Evolutionary conservation across 2,888 invertebrate genomes (phyloP), one percentile per base, ranked within the genome.

Genomic region (Lobophora halterata): DNA sequence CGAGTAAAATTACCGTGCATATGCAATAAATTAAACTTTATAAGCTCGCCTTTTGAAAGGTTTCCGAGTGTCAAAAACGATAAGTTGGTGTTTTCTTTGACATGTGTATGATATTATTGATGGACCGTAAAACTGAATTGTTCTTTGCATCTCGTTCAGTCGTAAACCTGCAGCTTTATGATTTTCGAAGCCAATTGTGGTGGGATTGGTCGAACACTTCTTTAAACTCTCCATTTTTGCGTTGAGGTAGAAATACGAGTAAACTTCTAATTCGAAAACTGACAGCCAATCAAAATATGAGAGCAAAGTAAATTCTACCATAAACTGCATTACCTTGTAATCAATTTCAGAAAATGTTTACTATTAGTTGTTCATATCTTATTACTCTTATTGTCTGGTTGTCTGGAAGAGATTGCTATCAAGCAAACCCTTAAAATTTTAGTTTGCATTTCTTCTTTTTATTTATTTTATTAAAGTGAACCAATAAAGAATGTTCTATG

Each of bases 1-100:
- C 51, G 68, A 68, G 76, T 82, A 71, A 73, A 71, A 77, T 83
- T 81, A 76, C 77, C 55, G 65, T 57, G 60, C 66, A 55, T 51
- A 58, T 41, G 67, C 67, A 66, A 75, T 79, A 82, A 82, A 85
- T 85, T 78, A 61, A 67, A 58, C 62, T 71, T 72, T 69, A 71
- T 55, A 63, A 61, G 60, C 61, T 56, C 45, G 39, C 54, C 56
- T 48, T 62, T 62, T 52, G 51, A 61, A 52, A 37, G 36, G 35
- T 43, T 51, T 53, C 57, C 43, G 58, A 61, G 55, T 59, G 60
- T 58, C 57, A 62, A 57, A 61, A 68, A 71, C 58, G 58, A 61
- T 73, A 64, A 70, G 71, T 68, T 69, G 62, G 65, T 67, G 37
- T 43, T 41, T 44, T 41, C 46, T 44, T 37, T 47, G 51, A 53